Evolutionary conservation across 2,797 vertebrate species (phyloP).

Genomic region (Girardinus metallicus): DNA sequence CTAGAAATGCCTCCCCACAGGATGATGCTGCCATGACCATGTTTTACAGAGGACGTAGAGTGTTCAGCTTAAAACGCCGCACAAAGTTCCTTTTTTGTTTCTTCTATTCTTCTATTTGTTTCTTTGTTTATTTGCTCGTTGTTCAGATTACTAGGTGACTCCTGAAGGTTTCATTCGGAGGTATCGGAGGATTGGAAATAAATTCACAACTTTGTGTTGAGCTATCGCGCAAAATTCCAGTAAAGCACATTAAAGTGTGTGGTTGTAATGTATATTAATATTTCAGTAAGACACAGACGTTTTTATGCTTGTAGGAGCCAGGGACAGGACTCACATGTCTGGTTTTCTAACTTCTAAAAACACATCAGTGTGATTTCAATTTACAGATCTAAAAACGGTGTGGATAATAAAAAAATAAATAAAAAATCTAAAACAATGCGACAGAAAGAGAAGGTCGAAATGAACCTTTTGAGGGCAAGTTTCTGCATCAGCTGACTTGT

Average conservation of each 20-base stretch:
- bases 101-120: too few relatives aligned
- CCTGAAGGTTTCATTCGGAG: not conserved
- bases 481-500: slow-evolving; percentile 68
- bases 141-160: not conserved
- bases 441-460: slow-evolving; percentile 31
- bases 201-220: not conserved
- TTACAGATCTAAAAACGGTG: slow-evolving; percentile 20
- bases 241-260: not conserved
- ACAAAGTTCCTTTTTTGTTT: too few relatives aligned
- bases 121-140: too few relatives aligned
- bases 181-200: not conserved
- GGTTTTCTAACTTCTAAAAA: not conserved
- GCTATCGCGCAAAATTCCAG: not conserved
- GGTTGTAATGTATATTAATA: not conserved
- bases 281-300: not conserved
- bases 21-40: not conserved
- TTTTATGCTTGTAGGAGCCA: not conserved
- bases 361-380: slow-evolving; percentile 23
- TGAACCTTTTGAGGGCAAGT: slow-evolving; percentile 79
- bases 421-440: rapidly evolving
- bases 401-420: slow-evolving; percentile 28
- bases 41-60: too few relatives aligned
- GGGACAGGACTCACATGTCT: not conserved
- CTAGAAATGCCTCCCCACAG: not conserved
- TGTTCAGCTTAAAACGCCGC: too few relatives aligned